Percentiles rank a stretch among this genome's conserved stretches.
Conservation (phyloP, 2,797 vertebrate species). For the Clarias platycephalus region DNA sequence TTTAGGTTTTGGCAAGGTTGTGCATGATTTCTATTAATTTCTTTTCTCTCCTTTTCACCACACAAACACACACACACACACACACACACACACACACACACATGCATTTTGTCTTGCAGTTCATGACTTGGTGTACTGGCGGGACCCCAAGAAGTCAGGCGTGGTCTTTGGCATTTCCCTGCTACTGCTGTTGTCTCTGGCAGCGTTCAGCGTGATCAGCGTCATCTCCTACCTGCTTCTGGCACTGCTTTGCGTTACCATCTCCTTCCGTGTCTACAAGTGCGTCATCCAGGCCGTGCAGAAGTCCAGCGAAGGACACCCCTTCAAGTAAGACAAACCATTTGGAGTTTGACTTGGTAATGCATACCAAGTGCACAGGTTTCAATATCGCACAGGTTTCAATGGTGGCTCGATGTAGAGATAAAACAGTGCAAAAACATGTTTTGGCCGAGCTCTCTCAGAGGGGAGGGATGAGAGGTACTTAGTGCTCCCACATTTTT, state of each 20-base stretch:
- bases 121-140: constrained; percentile 87
- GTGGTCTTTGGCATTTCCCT: constrained; percentile 84
- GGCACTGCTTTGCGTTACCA: constrained; percentile 89
- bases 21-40: constrained; percentile 10
- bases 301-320: constrained; percentile 88
- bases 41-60: background rate
- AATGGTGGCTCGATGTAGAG: background rate
- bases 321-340: constrained; percentile 81
- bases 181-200: constrained; percentile 87
- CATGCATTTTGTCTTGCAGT: constrained; percentile 67
- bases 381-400: background rate
- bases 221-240: constrained; percentile 88
- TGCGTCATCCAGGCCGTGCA: constrained; percentile 90
- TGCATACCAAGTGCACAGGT: background rate
- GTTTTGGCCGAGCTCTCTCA: no score
- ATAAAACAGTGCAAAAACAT: background rate
- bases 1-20: constrained; percentile 2
- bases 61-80: background rate
- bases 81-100: constrained; percentile 3
- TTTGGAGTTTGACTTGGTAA: no score
- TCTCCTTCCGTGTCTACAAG: constrained; percentile 92
- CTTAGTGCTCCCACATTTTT: no score
- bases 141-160: constrained; percentile 88
- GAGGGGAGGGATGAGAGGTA: no score
- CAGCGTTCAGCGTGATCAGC: constrained; percentile 91